Conservation (phyloP, 2,113 vertebrate species). For the Tricholaema leucomelas region DNA sequence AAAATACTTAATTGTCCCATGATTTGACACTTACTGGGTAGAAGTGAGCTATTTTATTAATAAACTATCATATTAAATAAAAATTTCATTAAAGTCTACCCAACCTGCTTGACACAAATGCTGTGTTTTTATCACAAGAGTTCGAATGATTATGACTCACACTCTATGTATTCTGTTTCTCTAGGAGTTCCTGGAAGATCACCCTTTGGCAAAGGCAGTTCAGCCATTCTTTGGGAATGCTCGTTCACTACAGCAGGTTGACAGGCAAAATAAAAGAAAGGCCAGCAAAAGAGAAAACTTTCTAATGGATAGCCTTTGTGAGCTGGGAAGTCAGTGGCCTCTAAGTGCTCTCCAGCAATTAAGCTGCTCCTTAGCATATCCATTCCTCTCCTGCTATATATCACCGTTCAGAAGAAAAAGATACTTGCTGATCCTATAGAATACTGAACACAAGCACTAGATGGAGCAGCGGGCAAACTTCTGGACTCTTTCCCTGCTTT, state of each 20-base stretch:
- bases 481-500: neutral
- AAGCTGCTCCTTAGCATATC: neutral
- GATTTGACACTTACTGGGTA: neutral
- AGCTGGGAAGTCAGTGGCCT: neutral
- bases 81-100: neutral
- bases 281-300: neutral
- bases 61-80: neutral
- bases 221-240: neutral
- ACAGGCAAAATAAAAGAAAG: neutral
- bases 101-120: neutral
- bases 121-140: neutral
- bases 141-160: neutral
- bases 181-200: neutral
- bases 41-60: neutral
- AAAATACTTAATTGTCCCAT: neutral
- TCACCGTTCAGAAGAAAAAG: neutral
- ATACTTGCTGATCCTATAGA: neutral
- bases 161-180: neutral
- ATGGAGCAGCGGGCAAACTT: conserved; percentile 60
- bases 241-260: neutral
- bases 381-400: neutral
- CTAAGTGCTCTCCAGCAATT: neutral
- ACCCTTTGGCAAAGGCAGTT: neutral
- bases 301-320: neutral
- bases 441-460: conserved; percentile 56